A percentile compares a stretch with the other conserved stretches of the same genome.
These are phyloP conservation scores for Pharmacophagus antenor DNA, from an alignment of 2,888 invertebrate genomes.

Conservation along the genomic window DNA sequence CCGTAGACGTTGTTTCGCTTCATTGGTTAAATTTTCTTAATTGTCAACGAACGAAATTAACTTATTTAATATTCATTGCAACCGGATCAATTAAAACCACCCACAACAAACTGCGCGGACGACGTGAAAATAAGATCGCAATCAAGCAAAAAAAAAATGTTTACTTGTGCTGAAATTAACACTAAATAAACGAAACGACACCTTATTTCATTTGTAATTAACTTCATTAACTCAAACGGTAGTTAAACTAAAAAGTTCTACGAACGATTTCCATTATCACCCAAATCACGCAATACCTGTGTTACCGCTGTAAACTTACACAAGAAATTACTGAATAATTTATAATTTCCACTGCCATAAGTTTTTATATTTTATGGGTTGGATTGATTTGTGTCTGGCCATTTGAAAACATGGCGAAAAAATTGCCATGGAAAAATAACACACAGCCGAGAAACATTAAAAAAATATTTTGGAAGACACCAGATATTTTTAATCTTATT, in stretches of 20 bases:
- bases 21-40: conserved; percentile 55
- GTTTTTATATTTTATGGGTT: conserved; percentile 52
- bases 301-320: conserved; percentile 53
- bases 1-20: conserved; percentile 55
- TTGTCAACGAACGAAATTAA: conserved; percentile 41
- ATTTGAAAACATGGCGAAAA: conserved; percentile 35
- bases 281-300: conserved; percentile 64
- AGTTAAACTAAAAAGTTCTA: conserved; percentile 45
- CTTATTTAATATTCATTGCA: conserved; percentile 30
- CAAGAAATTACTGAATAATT: conserved; percentile 69
- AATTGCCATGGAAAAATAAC: conserved; percentile 24
- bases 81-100: conserved; percentile 22
- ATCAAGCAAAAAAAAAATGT: neutral
- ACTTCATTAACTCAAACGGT: conserved; percentile 30
- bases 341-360: conserved; percentile 54
- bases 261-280: conserved; percentile 33
- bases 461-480: neutral
- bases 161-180: conserved; percentile 5
- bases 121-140: conserved; percentile 8
- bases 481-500: neutral
- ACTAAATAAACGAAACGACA: conserved; percentile 10
- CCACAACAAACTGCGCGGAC: neutral
- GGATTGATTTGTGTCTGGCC: conserved; percentile 43
- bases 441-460: neutral
- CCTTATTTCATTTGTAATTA: conserved; percentile 24